A percentile compares a stretch with the other conserved stretches of the same genome.
Conservation (phyloP, 2,888 invertebrate genomes). For the Aleiodes leptofemur region DNA sequence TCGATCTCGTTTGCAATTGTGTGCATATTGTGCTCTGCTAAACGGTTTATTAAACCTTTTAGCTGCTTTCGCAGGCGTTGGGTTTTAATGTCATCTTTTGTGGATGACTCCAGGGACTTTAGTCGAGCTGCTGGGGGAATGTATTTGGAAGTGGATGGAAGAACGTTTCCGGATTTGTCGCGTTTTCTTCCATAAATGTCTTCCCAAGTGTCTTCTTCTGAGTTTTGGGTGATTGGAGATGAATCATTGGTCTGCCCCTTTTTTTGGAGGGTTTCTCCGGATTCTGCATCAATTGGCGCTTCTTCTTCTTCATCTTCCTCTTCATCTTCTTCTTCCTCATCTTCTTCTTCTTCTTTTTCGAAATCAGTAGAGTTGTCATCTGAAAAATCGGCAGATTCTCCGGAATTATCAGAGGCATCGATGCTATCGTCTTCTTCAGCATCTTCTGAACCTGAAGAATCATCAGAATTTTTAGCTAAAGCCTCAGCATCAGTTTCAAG, state of each 20-base stretch:
- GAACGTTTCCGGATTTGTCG: slow-evolving; percentile 87
- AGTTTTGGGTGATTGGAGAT: slow-evolving; percentile 32
- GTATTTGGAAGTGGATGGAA: slow-evolving; percentile 80
- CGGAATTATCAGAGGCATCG: slow-evolving; percentile 45
- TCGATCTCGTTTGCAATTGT: slow-evolving; percentile 88
- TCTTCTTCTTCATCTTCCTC: slow-evolving; percentile 48
- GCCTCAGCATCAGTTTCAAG: slow-evolving; percentile 53
- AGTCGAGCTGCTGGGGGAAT: slow-evolving; percentile 89
- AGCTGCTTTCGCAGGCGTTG: slow-evolving; percentile 85
- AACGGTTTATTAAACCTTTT: slow-evolving; percentile 91
- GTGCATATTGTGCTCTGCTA: slow-evolving; percentile 92
- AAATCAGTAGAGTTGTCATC: slow-evolving; percentile 46
- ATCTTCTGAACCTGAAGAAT: slow-evolving; percentile 48
- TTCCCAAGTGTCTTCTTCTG: slow-evolving; percentile 80
- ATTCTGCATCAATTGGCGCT: background rate
- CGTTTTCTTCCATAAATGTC: slow-evolving; percentile 95
- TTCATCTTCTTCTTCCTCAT: slow-evolving; percentile 51
- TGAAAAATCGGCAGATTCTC: slow-evolving; percentile 54
- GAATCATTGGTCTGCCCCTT: too few species aligned
- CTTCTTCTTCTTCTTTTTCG: slow-evolving; percentile 42
- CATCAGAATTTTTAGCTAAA: slow-evolving; percentile 58
- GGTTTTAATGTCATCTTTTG: slow-evolving; percentile 78
- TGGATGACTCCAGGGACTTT: slow-evolving; percentile 75
- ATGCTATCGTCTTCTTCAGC: slow-evolving; percentile 40
- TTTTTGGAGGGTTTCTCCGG: too few species aligned